These are phyloP conservation scores for Peromyscus attwateri DNA, from an alignment of 2,797 vertebrate species.

Conservation along the genomic window DNA sequence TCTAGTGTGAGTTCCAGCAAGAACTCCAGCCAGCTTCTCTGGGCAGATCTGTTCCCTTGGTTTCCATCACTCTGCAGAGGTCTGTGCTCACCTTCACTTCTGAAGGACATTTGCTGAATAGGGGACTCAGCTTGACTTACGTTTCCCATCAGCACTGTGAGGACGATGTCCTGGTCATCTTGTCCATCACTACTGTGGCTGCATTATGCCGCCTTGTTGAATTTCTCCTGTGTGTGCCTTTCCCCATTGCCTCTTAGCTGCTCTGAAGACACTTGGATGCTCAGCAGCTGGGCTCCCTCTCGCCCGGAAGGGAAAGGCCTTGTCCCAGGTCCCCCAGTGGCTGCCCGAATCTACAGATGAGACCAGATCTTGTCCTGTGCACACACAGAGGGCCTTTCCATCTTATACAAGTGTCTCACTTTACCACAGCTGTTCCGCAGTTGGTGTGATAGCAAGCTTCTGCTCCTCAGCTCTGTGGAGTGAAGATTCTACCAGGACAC, in stretches of 20 bases:
- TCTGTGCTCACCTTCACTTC: neutral
- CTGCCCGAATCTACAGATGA: neutral
- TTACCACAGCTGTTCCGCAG: neutral
- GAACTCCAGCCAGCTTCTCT: neutral
- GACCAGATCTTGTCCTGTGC: neutral
- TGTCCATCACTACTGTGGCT: neutral
- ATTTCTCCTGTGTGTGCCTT: neutral
- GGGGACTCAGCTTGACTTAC: neutral
- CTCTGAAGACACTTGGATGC: neutral
- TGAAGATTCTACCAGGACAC: neutral
- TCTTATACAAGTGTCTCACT: neutral
- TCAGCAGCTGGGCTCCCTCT: neutral
- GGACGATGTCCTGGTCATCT: neutral
- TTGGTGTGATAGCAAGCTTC: neutral
- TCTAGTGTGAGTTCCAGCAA: neutral
- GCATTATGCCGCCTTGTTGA: neutral
- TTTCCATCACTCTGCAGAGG: too few species aligned
- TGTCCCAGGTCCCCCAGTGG: neutral
- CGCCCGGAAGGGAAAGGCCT: neutral
- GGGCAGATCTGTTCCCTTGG: neutral
- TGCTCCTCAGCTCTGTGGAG: neutral
- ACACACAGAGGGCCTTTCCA: neutral
- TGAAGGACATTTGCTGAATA: neutral
- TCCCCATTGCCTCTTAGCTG: neutral
- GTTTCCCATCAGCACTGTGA: neutral